Evolutionary conservation across 1,140 invertebrate species (phyloP).

Genomic region (Dreissena polymorpha): DNA sequence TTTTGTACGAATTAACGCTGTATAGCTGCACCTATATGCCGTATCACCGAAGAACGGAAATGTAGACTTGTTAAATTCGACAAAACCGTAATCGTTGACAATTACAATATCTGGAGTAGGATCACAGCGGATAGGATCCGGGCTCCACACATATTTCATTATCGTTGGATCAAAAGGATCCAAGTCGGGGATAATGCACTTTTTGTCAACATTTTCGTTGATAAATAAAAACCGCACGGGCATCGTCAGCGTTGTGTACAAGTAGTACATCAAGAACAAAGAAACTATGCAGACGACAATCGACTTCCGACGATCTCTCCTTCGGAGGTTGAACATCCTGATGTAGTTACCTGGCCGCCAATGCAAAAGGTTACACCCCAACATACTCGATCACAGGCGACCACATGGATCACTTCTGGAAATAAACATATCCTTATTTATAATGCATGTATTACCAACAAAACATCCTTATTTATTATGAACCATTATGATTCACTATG

Average conservation of each 20-base stretch:
- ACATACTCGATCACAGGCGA: no score
- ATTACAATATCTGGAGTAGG: slow-evolving; percentile 78
- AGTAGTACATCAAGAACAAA: slow-evolving; percentile 9
- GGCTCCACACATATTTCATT: slow-evolving; percentile 82
- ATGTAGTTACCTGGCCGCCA: no score
- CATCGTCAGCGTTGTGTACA: slow-evolving; percentile 41
- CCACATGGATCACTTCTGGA: no score
- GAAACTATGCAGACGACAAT: not conserved
- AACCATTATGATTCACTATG: no score
- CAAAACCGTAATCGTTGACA: slow-evolving; percentile 63
- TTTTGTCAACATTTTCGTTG: slow-evolving; percentile 67
- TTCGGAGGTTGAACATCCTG: not conserved
- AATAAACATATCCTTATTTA: no score
- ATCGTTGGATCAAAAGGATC: slow-evolving; percentile 86
- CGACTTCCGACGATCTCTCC: not conserved
- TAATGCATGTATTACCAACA: no score
- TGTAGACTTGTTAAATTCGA: slow-evolving; percentile 68
- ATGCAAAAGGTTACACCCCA: no score
- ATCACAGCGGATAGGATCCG: slow-evolving; percentile 83
- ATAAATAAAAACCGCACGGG: slow-evolving; percentile 51
- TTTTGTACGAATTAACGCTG: slow-evolving; percentile 12
- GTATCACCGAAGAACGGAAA: slow-evolving; percentile 64
- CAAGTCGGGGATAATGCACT: slow-evolving; percentile 90
- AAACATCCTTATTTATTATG: no score
- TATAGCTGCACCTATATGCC: slow-evolving; percentile 69